These are phyloP conservation scores for Chymomyza amoena DNA, from an alignment of 2,888 invertebrate genomes.

Conservation along the genomic window DNA sequence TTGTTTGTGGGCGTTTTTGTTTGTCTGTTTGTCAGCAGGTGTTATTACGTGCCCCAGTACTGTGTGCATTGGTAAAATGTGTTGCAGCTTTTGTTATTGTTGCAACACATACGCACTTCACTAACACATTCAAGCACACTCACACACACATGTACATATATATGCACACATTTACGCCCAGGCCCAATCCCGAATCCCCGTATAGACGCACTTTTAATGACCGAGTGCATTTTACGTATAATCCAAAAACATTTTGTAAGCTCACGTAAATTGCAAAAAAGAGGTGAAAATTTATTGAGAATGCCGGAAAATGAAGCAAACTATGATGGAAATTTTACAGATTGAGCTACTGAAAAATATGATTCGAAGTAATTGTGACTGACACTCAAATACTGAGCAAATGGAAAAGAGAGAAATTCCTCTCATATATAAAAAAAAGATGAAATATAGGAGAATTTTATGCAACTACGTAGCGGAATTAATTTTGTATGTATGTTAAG, in stretches of 20 bases:
- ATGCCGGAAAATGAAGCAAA: conserved; percentile 3
- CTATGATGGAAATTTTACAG: not conserved
- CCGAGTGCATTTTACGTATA: conserved; percentile 66
- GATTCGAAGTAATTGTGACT: no score
- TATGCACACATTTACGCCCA: not conserved
- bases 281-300: conserved; percentile 8
- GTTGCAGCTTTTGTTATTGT: conserved; percentile 49
- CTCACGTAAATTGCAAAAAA: conserved; percentile 44
- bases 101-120: conserved; percentile 35
- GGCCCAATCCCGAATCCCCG: conserved; percentile 62
- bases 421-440: no score
- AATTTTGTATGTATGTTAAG: no score
- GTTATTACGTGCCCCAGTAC: conserved; percentile 64
- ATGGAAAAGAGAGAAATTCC: no score
- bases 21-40: conserved; percentile 67
- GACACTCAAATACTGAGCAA: no score
- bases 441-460: no score
- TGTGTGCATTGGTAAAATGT: conserved; percentile 66
- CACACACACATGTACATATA: not conserved
- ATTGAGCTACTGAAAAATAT: not conserved
- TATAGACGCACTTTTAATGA: conserved; percentile 67
- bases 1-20: conserved; percentile 67
- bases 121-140: not conserved
- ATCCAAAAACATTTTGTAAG: conserved; percentile 67
- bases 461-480: no score